These are phyloP conservation scores for Lithodes maja DNA, from an alignment of 2,888 invertebrate species.

Conservation along the genomic window DNA sequence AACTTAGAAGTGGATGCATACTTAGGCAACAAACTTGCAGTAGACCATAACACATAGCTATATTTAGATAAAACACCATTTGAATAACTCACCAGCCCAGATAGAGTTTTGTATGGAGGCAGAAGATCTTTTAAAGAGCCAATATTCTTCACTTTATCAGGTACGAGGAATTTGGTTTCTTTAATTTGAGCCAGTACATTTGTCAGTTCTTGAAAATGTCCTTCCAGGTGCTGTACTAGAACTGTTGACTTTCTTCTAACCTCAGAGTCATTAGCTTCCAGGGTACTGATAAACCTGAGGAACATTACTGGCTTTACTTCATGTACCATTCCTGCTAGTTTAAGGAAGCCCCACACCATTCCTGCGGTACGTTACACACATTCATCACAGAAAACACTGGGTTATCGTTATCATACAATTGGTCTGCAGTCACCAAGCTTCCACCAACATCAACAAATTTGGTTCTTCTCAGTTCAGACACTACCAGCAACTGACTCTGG, in stretches of 20 bases:
- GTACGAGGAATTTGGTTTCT: too few species aligned
- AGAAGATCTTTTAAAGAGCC: too few species aligned
- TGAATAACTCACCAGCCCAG: too few species aligned
- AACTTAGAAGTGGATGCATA: too few species aligned
- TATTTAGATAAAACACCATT: too few species aligned
- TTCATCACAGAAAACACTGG: slow-evolving; percentile 32
- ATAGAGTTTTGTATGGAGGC: too few species aligned
- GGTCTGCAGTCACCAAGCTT: neutral
- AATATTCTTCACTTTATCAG: too few species aligned
- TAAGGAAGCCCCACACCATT: slow-evolving; percentile 26
- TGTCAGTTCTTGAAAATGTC: neutral
- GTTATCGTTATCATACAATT: slow-evolving; percentile 20
- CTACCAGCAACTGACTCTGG: neutral
- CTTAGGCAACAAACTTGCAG: too few species aligned
- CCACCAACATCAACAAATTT: slow-evolving; percentile 17
- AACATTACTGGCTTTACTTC: slow-evolving; percentile 3
- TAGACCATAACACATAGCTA: too few species aligned
- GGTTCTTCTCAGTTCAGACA: neutral
- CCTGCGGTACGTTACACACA: slow-evolving; percentile 14
- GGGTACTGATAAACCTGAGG: neutral
- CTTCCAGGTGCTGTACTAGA: slow-evolving; percentile 2
- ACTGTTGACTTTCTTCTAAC: slow-evolving; percentile 21
- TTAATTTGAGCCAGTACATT: neutral
- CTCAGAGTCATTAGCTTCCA: neutral
- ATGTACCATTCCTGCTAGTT: slow-evolving; percentile 31